phyloP scores from a whole-genome alignment of 2,113 vertebrate genomes.

The Bos taurus region ARS-UCD2.0 NC_037335.1:62488001-62488500 shows the following conservation, averaged over 20 bases:
- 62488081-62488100: background rate
- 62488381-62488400: background rate
- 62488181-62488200: background rate
- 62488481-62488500: background rate
- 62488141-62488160: background rate
- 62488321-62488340: background rate
- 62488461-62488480: background rate
- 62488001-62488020: background rate
- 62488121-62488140: background rate
- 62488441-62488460: background rate
- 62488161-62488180: background rate
- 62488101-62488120: background rate
- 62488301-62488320: background rate
- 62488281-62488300: background rate
- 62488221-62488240: background rate
- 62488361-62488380: background rate
- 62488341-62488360: background rate
- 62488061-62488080: background rate
- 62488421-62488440: background rate
- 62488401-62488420: background rate
- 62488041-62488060: background rate
- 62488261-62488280: background rate
- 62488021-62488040: background rate
- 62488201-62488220: background rate
- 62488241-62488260: background rate